These are phyloP conservation scores for Archaeoteleia sp. DNA, from an alignment of 2,888 invertebrate genomes.

Conservation along the genomic window DNA sequence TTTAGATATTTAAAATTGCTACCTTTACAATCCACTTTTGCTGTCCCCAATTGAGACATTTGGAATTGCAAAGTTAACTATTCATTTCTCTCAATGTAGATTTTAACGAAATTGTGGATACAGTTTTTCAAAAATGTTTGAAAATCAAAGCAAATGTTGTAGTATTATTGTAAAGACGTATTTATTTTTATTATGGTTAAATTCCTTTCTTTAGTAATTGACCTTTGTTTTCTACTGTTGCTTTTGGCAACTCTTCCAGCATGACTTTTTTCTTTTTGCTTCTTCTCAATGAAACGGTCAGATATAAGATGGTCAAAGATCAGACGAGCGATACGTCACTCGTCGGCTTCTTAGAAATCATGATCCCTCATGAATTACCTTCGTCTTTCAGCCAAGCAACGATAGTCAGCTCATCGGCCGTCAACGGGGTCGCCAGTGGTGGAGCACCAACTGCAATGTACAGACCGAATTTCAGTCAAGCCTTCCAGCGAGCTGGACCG, in stretches of 20 bases:
- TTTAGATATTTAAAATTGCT: too few relatives aligned
- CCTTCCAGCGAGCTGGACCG: conserved; percentile 80
- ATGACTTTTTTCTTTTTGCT: neutral
- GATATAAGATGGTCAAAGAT: conserved; percentile 44
- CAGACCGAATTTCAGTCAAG: conserved; percentile 84
- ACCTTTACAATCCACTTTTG: too few relatives aligned
- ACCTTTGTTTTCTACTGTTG: too few relatives aligned
- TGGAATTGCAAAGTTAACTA: too few relatives aligned
- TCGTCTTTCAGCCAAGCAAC: conserved; percentile 78
- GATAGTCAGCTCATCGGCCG: conserved; percentile 76
- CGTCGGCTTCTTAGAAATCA: conserved; percentile 33
- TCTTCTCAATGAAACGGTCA: conserved; percentile 19
- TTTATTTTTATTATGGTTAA: too few relatives aligned
- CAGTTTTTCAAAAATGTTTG: too few relatives aligned
- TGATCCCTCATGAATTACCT: conserved; percentile 37
- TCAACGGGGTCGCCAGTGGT: conserved; percentile 71
- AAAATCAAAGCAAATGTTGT: too few relatives aligned
- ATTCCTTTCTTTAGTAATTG: too few relatives aligned
- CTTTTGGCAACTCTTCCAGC: neutral
- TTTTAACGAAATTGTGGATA: too few relatives aligned
- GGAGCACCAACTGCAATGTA: conserved; percentile 81
- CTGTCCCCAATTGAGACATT: too few relatives aligned
- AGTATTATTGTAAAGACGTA: too few relatives aligned
- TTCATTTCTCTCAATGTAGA: too few relatives aligned
- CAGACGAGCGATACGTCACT: conserved; percentile 40